phyloP scores from a whole-genome alignment of 2,113 vertebrate species.

The Neopipo cinnamomea region DNA sequence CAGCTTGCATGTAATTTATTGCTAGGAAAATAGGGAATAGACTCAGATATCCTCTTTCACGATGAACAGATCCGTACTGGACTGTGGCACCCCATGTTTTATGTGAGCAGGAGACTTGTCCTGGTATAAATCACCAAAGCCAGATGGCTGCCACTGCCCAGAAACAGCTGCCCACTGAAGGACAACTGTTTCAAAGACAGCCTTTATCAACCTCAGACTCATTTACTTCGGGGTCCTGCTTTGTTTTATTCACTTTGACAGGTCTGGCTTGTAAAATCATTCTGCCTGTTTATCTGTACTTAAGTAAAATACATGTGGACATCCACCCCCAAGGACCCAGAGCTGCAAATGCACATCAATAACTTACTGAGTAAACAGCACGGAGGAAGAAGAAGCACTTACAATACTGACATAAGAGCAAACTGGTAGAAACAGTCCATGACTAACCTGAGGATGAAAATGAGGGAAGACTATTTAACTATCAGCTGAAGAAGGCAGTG shows the following conservation, averaged over 20 bases:
- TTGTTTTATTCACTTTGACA: slow-evolving; percentile 34
- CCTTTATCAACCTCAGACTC: slow-evolving; percentile 18
- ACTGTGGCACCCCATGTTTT: slow-evolving; percentile 3
- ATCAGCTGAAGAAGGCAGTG: neutral
- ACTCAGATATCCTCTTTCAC: neutral
- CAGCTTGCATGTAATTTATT: neutral
- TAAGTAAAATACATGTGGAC: slow-evolving; percentile 17
- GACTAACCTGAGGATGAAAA: neutral
- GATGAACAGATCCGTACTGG: neutral
- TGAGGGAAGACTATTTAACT: neutral
- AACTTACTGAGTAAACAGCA: slow-evolving; percentile 18
- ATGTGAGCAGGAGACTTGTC: neutral
- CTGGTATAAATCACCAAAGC: slow-evolving; percentile 17
- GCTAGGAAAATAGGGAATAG: neutral
- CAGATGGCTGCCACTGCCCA: neutral
- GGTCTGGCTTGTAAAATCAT: slow-evolving; percentile 32
- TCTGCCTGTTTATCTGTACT: neutral
- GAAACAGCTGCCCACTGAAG: neutral
- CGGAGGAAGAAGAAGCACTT: slow-evolving; percentile 43
- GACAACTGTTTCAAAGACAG: slow-evolving; percentile 31
- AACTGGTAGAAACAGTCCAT: neutral
- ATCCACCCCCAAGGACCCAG: neutral
- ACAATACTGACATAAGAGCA: slow-evolving; percentile 17
- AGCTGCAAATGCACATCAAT: slow-evolving; percentile 31
- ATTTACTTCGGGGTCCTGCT: slow-evolving; percentile 7